Evolutionary conservation across 2,113 vertebrate species (phyloP).

Genomic region (Mola mola): DNA sequence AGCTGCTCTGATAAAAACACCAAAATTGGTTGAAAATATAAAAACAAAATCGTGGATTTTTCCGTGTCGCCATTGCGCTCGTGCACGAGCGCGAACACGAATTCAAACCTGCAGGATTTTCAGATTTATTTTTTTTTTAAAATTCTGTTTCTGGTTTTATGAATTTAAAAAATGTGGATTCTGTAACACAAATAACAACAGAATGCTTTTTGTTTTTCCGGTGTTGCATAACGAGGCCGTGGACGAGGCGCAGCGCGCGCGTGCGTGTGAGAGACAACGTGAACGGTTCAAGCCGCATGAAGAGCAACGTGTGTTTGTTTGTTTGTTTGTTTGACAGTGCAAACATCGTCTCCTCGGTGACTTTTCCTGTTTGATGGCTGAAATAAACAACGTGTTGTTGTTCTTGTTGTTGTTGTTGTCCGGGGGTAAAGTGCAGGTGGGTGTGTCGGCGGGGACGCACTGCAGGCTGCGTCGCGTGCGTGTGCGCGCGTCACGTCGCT

Average conservation of each 20-base stretch:
- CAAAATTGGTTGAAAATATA: constrained; percentile 12
- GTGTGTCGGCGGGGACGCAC: constrained; percentile 56
- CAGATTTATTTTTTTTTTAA: too few relatives aligned
- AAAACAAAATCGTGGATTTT: too few relatives aligned
- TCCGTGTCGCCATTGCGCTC: too few relatives aligned
- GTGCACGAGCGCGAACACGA: too few relatives aligned
- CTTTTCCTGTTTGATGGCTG: not conserved
- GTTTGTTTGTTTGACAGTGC: not conserved
- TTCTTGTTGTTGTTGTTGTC: not conserved
- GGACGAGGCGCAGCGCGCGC: constrained; percentile 25
- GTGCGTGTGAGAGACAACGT: constrained; percentile 5
- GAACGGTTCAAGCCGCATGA: too few relatives aligned
- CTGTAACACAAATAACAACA: not conserved
- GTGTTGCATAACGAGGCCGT: constrained; percentile 60
- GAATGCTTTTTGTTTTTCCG: constrained; percentile 19
- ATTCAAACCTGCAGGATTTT: too few relatives aligned
- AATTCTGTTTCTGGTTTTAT: too few relatives aligned
- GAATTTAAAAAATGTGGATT: too few relatives aligned
- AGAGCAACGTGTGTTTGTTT: constrained; percentile 5
- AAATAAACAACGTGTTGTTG: not conserved
- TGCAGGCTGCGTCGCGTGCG: not conserved
- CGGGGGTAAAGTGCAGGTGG: constrained; percentile 47
- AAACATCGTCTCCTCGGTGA: not conserved
- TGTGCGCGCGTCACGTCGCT: not conserved
- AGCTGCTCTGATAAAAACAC: constrained; percentile 3